Conservation (phyloP, 2,888 invertebrate genomes). For the Eutolmus rufibarbis region DNA sequence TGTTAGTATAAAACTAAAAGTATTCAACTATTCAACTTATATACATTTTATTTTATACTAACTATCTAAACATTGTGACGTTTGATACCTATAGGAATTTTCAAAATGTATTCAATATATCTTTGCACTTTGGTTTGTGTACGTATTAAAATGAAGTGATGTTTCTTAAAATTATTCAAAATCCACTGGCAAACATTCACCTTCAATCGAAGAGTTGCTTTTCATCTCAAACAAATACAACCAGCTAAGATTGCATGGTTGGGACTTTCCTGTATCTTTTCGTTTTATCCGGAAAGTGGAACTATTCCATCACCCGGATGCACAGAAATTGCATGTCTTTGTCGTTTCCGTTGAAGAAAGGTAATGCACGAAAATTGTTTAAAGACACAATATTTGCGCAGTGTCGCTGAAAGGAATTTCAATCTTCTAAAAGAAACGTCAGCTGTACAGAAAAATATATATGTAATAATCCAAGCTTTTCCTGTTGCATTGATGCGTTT, state of each 20-base stretch:
- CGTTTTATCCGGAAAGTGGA: not conserved
- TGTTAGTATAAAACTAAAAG: too few relatives aligned
- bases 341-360: not conserved
- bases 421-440: not conserved
- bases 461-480: not conserved
- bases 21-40: too few relatives aligned
- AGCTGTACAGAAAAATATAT: not conserved
- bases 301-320: not conserved
- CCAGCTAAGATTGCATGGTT: not conserved
- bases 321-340: not conserved
- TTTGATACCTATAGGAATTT: too few relatives aligned
- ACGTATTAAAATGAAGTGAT: not conserved
- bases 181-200: not conserved
- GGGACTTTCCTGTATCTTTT: not conserved
- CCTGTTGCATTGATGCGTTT: not conserved
- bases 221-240: not conserved
- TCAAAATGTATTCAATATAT: not conserved
- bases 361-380: not conserved
- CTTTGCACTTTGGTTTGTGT: not conserved
- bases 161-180: not conserved
- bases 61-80: too few relatives aligned
- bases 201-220: not conserved
- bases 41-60: too few relatives aligned
- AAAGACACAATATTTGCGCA: slow-evolving; percentile 1
- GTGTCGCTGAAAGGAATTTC: not conserved